These are phyloP conservation scores for Pampus argenteus DNA, from an alignment of 2,797 vertebrate species.

Conservation along the genomic window DNA sequence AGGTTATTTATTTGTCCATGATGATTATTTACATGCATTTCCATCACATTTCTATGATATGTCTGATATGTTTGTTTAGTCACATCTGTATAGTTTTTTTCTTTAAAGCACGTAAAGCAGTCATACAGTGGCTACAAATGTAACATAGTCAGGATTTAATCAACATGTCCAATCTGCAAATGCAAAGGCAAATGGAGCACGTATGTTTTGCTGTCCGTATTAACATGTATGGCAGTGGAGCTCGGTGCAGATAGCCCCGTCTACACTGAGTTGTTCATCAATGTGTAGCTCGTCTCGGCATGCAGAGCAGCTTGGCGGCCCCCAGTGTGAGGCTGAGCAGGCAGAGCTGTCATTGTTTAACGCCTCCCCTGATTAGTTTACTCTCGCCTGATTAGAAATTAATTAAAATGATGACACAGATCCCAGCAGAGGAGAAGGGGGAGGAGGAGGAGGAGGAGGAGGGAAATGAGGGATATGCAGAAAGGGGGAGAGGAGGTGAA, in stretches of 20 bases:
- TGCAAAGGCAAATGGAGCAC: conserved; percentile 40
- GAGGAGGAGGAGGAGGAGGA: conserved; percentile 74
- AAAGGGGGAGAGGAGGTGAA: conserved; percentile 39
- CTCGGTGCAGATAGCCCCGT: conserved; percentile 65
- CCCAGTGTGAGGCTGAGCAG: conserved; percentile 77
- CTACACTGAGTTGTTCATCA: conserved; percentile 73
- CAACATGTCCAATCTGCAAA: conserved; percentile 41
- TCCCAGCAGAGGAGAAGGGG: conserved; percentile 88
- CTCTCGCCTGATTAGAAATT: conserved; percentile 92
- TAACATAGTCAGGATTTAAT: conserved; percentile 54
- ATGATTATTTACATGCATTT: conserved; percentile 75
- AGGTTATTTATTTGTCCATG: conserved; percentile 75
- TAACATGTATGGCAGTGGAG: conserved; percentile 69
- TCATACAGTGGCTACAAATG: conserved; percentile 29
- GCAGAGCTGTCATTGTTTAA: conserved; percentile 86
- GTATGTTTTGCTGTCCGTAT: conserved; percentile 50
- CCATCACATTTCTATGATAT: conserved; percentile 61
- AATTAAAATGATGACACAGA: conserved; percentile 97
- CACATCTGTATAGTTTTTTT: conserved; percentile 41
- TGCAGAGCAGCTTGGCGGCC: conserved; percentile 77
- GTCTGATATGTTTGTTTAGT: conserved; percentile 61
- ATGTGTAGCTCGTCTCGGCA: conserved; percentile 68
- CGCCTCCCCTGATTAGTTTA: conserved; percentile 94
- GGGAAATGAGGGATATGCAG: conserved; percentile 63
- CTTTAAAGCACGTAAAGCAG: conserved; percentile 35